Evolutionary conservation across 2,113 vertebrate genomes (phyloP).

Genomic region (Empidonax traillii): DNA sequence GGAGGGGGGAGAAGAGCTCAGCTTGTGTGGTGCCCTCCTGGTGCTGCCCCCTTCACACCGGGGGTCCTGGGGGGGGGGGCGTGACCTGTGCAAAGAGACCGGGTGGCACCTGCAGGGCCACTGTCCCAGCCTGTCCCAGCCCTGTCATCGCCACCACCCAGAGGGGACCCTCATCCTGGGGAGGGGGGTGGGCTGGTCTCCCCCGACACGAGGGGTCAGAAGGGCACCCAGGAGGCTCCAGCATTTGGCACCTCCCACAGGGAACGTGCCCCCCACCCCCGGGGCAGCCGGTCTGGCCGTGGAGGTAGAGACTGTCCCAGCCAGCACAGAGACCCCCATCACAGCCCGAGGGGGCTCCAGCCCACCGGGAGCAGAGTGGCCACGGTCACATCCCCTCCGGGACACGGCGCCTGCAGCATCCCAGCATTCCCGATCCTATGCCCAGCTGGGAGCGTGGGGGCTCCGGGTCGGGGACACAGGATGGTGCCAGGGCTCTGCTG

Average conservation of each 20-base stretch:
- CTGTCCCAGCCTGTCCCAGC: background rate
- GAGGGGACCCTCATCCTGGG: background rate
- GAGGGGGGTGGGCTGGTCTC: background rate
- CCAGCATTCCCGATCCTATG: background rate
- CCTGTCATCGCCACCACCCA: background rate
- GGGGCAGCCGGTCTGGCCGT: rapidly evolving
- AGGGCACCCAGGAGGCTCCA: background rate
- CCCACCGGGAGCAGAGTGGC: background rate
- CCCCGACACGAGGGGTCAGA: background rate
- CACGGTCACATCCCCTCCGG: background rate
- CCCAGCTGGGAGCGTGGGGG: background rate
- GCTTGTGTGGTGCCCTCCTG: background rate
- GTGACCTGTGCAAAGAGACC: background rate
- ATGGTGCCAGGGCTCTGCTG: background rate
- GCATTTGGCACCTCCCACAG: background rate
- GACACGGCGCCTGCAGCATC: background rate
- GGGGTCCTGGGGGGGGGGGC: background rate
- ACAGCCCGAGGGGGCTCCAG: background rate
- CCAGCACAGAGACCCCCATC: background rate
- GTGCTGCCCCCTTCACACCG: background rate
- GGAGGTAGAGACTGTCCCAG: background rate
- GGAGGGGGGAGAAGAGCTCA: background rate
- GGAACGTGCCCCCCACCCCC: background rate
- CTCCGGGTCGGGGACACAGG: background rate
- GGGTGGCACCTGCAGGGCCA: background rate